These are phyloP conservation scores for Zaprionus capensis DNA, from an alignment of 1,140 invertebrate species.

Conservation along the genomic window DNA sequence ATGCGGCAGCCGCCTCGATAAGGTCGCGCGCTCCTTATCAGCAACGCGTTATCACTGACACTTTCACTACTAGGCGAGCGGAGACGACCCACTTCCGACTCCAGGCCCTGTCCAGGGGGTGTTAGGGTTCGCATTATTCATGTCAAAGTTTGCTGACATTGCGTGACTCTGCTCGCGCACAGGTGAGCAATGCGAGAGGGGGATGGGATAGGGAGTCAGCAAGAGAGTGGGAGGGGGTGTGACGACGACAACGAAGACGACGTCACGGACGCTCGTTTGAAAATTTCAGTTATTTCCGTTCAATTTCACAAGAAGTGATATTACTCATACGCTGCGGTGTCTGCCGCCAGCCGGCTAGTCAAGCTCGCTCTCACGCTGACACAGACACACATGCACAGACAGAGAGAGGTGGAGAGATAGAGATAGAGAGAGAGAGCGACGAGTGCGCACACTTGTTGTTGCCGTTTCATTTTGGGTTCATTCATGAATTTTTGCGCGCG, in stretches of 20 bases:
- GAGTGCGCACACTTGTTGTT: neutral
- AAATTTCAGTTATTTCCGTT: slow-evolving; percentile 83
- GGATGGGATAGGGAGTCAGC: neutral
- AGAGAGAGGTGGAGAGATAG: neutral
- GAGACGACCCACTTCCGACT: slow-evolving; percentile 27
- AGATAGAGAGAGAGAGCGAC: neutral
- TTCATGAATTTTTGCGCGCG: slow-evolving; percentile 54
- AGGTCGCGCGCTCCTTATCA: neutral
- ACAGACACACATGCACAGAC: slow-evolving; percentile 1
- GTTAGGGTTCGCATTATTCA: slow-evolving; percentile 2
- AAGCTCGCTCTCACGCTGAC: slow-evolving; percentile 40
- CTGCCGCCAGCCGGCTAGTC: slow-evolving; percentile 36
- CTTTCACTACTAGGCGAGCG: neutral
- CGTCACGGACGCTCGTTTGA: slow-evolving; percentile 25
- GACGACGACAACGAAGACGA: slow-evolving; percentile 4
- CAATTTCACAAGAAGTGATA: slow-evolving; percentile 78
- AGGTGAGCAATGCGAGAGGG: neutral
- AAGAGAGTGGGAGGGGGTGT: no score
- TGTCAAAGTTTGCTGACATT: neutral
- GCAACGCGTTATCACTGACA: slow-evolving; percentile 18
- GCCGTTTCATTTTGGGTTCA: slow-evolving; percentile 36
- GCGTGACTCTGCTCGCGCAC: neutral
- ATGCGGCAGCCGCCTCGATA: slow-evolving; percentile 1
- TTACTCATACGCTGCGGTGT: slow-evolving; percentile 75
- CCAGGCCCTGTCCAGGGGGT: neutral